Percentiles rank a stretch among this genome's conserved stretches.
Evolutionary conservation across 2,113 vertebrate genomes (phyloP).

Genomic region (Rhipidura dahli): DNA sequence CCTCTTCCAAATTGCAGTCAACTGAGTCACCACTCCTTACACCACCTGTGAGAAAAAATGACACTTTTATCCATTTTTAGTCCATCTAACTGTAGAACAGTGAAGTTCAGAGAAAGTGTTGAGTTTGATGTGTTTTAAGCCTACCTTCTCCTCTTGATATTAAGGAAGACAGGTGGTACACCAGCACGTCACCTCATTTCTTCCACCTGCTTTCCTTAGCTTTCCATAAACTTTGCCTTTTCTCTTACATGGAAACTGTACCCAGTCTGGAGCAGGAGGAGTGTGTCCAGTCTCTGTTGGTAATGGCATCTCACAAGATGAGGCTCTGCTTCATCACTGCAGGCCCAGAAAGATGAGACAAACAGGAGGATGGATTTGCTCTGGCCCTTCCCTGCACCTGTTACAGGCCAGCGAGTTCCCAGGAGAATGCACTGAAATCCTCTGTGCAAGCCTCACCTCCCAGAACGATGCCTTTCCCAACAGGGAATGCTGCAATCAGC

Average conservation of each 20-base stretch:
- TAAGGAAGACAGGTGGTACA: background rate
- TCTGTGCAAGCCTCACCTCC: background rate
- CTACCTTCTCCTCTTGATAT: background rate
- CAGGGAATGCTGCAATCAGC: background rate
- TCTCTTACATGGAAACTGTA: background rate
- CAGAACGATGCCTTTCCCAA: background rate
- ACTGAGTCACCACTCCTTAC: background rate
- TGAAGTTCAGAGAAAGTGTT: background rate
- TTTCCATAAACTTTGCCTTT: background rate
- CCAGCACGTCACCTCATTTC: background rate
- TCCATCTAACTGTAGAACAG: background rate
- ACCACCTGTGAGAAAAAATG: background rate
- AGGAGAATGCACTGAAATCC: background rate
- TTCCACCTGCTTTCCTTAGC: background rate
- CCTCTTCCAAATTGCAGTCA: background rate
- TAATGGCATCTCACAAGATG: background rate
- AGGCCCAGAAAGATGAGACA: background rate
- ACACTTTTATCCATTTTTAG: background rate
- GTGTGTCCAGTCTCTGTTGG: background rate
- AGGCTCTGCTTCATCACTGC: background rate
- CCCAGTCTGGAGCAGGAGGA: background rate
- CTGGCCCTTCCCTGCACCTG: accelerated
- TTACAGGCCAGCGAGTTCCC: background rate
- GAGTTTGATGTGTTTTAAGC: background rate
- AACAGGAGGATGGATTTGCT: background rate